Base-by-base conservation (phyloP, 2,113 vertebrate genomes). In the Strigops habroptila region DNA sequence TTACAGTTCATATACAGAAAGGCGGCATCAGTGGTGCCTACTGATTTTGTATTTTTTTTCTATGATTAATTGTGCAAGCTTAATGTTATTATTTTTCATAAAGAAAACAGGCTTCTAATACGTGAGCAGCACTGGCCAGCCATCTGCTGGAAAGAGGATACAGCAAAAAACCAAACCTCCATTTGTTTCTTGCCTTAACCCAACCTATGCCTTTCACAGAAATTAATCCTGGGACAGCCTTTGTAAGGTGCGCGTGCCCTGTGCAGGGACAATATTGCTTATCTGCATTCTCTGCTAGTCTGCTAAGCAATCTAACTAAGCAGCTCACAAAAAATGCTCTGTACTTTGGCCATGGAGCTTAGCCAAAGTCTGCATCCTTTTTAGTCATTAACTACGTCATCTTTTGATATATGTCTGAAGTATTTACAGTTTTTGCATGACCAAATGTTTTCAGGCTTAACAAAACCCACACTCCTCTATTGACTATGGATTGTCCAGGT, bases 371-470 rank as follows among this genome's bases (percentile, higher is more conserved):
- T 81, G 35, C 17, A 83, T 83, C 59, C 39, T 43, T 95, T 91
- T 83, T 78, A 91, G 53, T 62, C 59, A 80, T 86, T 93, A 93
- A 63, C 30, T 77, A 24, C 3, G 4, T 74, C 23, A 70, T 37
- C 37, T 91, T 90, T 63, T 82, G 43, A 76, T 91, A 49, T 18
- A 49, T 52, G 37, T n/a, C 46, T 90, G 82, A 86, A 82, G 11
- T 90, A 83, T 90, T 91, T 80, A 63, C 80, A 68, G 24, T 53
- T 93, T 95, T 93, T 94, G 51, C n/a, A 41, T 46, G 79, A 88
- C 57, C 55, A 91, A 88, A 90, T 70, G 14, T 77, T 94, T 95
- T 94, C 71, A 78, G 52, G 77, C 46, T 88, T 83, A 93, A 88
- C 63, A 63, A 68, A 91, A 69, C 31, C 67, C 37, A 79, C n/a